These are phyloP conservation scores for Caenorhabditis wallacei DNA, from an alignment of 2,888 invertebrate genomes.

Conservation along the genomic window DNA sequence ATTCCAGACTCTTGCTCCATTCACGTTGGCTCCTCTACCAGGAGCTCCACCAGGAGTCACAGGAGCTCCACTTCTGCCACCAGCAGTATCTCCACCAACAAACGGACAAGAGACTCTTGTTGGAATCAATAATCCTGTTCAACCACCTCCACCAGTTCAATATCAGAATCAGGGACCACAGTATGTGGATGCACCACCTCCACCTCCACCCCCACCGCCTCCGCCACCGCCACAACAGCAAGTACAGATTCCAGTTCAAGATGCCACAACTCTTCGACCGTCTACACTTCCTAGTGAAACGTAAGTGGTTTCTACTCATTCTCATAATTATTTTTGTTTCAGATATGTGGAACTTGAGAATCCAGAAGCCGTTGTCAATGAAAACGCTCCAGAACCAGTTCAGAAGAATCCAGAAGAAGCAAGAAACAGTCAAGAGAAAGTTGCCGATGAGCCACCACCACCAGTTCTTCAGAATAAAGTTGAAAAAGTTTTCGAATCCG, in stretches of 20 bases:
- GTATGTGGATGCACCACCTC: constrained; percentile 46
- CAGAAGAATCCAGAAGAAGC: constrained; percentile 18
- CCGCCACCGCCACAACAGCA: constrained; percentile 58
- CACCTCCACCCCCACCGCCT: constrained; percentile 49
- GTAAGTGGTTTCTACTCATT: constrained; percentile 9
- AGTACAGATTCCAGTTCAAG: constrained; percentile 55
- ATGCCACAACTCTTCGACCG: constrained; percentile 39
- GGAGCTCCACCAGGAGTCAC: constrained; percentile 33
- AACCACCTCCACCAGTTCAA: constrained; percentile 52
- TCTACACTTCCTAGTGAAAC: constrained; percentile 70
- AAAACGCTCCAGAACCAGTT: constrained; percentile 11
- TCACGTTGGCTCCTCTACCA: constrained; percentile 60
- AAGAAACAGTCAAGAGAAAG: constrained; percentile 12
- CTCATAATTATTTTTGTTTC: constrained; percentile 2
- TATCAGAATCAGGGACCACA: constrained; percentile 32
- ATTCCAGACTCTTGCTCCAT: constrained; percentile 58
- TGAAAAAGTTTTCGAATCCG: constrained; percentile 69
- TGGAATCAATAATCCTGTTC: constrained; percentile 58
- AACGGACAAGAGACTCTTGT: constrained; percentile 66
- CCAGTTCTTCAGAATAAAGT: constrained; percentile 59
- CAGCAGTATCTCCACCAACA: constrained; percentile 60
- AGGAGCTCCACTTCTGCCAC: constrained; percentile 56
- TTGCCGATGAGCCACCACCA: constrained; percentile 42
- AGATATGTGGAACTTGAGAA: constrained; percentile 72
- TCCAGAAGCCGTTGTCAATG: constrained; percentile 60